phyloP scores from a whole-genome alignment of 2,113 vertebrate genomes.

The Synchiropus splendidus region DNA sequence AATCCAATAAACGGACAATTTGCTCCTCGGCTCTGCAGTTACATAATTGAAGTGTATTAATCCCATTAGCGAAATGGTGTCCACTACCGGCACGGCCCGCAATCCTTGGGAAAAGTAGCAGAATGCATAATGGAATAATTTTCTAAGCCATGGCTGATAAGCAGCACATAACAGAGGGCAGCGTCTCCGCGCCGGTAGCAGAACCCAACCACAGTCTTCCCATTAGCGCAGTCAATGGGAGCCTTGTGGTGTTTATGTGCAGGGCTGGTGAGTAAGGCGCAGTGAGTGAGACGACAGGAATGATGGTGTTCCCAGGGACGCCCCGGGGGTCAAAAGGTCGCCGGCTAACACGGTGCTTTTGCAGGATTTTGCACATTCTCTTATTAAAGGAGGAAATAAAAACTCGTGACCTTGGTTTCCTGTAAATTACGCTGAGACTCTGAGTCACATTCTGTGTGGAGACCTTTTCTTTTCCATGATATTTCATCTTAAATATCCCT shows the following conservation, averaged over 20 bases:
- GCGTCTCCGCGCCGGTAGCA: slow-evolving; percentile 21
- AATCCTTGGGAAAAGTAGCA: slow-evolving; percentile 32
- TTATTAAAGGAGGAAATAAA: too few species aligned
- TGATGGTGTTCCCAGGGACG: slow-evolving; percentile 35
- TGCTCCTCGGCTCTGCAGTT: slow-evolving; percentile 35
- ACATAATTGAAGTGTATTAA: slow-evolving; percentile 61
- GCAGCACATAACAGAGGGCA: too few species aligned
- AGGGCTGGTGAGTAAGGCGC: slow-evolving; percentile 18
- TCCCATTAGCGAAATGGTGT: slow-evolving; percentile 43
- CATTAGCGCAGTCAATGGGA: slow-evolving; percentile 51
- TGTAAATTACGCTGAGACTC: too few species aligned
- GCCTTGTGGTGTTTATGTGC: slow-evolving; percentile 39
- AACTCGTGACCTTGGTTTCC: too few species aligned
- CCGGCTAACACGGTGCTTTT: neutral
- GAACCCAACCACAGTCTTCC: slow-evolving; percentile 36
- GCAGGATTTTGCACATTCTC: too few species aligned
- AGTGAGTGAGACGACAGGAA: slow-evolving; percentile 40
- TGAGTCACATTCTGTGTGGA: too few species aligned
- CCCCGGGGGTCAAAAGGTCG: slow-evolving; percentile 33
- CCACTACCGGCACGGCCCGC: slow-evolving; percentile 19
- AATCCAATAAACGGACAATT: slow-evolving; percentile 55
- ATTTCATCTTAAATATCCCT: too few species aligned
- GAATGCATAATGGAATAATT: slow-evolving; percentile 53
- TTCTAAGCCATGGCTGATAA: slow-evolving; percentile 27
- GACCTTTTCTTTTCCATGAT: too few species aligned